Evolutionary conservation across 1,140 invertebrate genomes (phyloP).

Genomic region (Limonius californicus): DNA sequence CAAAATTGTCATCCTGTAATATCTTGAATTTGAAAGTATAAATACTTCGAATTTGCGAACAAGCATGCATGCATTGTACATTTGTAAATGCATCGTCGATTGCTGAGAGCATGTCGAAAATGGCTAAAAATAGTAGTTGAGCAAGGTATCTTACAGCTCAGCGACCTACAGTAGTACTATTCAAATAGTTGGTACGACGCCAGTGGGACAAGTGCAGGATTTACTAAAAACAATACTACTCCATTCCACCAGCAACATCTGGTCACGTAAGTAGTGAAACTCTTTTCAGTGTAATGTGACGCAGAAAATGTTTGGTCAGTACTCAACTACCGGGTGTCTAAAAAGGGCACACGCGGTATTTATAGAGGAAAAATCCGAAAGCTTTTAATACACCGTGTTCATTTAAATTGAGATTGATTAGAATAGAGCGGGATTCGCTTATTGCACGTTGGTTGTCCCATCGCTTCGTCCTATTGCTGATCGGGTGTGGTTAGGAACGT

Average conservation of each 20-base stretch:
- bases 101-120: not conserved
- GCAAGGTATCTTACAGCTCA: constrained; percentile 7
- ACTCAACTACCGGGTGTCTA: constrained; percentile 20
- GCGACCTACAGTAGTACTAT: constrained; percentile 17
- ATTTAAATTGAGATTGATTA: not conserved
- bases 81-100: too few relatives aligned
- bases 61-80: too few relatives aligned
- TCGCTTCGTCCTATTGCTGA: too few relatives aligned
- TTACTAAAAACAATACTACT: constrained; percentile 18
- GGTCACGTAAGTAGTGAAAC: not conserved
- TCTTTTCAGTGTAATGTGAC: not conserved
- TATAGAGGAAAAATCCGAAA: constrained; percentile 18
- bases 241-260: constrained; percentile 17
- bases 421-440: constrained; percentile 1
- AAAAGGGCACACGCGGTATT: constrained; percentile 17
- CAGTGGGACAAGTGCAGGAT: constrained; percentile 13
- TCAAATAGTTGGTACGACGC: constrained; percentile 18
- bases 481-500: too few relatives aligned
- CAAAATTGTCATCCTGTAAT: too few relatives aligned
- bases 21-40: too few relatives aligned
- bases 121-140: not conserved
- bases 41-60: too few relatives aligned
- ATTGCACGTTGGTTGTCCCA: too few relatives aligned
- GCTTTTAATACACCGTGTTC: not conserved
- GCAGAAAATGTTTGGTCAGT: constrained; percentile 1